Evolutionary conservation across 2,888 invertebrate genomes (phyloP).

Genomic region (Ormyrus labotus): DNA sequence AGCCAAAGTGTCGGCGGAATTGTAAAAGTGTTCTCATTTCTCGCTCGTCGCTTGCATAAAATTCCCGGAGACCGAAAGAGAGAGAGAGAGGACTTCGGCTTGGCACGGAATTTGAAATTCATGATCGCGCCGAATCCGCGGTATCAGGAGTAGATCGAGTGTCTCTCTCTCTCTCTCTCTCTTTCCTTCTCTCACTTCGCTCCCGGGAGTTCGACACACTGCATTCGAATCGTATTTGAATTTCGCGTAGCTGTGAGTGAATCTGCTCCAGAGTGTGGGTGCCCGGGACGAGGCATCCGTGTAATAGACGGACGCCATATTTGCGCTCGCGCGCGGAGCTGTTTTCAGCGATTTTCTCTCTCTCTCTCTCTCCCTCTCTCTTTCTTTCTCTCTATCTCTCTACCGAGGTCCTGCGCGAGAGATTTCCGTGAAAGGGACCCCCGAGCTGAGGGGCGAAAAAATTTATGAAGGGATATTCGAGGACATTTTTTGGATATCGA

Average conservation of each 20-base stretch:
- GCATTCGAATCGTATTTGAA: slow-evolving; percentile 47
- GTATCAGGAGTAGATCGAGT: slow-evolving; percentile 19
- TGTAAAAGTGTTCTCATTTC: slow-evolving; percentile 37
- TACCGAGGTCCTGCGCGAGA: too few species aligned
- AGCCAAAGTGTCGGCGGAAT: slow-evolving; percentile 18
- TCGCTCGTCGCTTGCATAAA: background rate
- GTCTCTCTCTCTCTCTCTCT: slow-evolving; percentile 10
- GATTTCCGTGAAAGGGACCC: too few species aligned
- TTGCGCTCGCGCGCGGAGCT: too few species aligned
- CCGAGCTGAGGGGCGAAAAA: background rate
- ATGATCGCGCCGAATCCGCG: slow-evolving; percentile 45
- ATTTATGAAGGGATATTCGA: slow-evolving; percentile 31
- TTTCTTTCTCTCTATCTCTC: too few species aligned
- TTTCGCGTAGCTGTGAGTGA: slow-evolving; percentile 5
- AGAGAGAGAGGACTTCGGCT: too few species aligned
- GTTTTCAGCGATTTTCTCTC: too few species aligned
- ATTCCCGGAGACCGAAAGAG: background rate
- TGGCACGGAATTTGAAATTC: slow-evolving; percentile 52
- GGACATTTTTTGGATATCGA: background rate
- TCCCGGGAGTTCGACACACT: slow-evolving; percentile 37
- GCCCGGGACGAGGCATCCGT: too few species aligned
- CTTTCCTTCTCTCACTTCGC: background rate
- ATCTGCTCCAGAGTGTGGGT: too few species aligned
- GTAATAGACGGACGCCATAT: too few species aligned
- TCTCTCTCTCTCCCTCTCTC: too few species aligned